Evolutionary conservation across 2,113 vertebrate species (phyloP), one percentile per base, ranked within the genome.

Genomic region (Lophochroa leadbeateri): DNA sequence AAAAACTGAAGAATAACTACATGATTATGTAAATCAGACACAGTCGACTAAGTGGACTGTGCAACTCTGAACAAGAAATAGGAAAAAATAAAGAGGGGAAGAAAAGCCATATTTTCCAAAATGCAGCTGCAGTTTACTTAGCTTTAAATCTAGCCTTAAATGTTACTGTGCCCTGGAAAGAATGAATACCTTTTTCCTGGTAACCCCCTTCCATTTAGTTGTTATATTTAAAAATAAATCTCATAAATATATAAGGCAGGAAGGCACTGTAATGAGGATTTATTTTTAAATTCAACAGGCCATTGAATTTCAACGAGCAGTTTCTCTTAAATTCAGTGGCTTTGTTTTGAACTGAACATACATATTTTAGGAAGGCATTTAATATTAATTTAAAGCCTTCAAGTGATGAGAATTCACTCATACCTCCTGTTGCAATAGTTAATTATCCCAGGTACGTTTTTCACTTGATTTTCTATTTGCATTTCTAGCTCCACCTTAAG

Each of bases 21-120:
- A 85, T 95, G 87, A 96, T 91, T 95, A 94, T 95, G 92, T 92
- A 94, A 96, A 96, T 96, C 57, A 92, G 88, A 88, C 79, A 82
- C 50, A 87, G 69, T 91, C 3, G 1, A 49, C 72, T 91, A 92
- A 94, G 90, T 94, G 88, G 83, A 96, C 86, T 93, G 74, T 79
- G 67, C 46, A 93, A 75, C 60, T 91, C 84, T 85, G 89, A 95
- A 86, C 82, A 90, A 93, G 69, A 86, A 93, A 93, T 28, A 60
- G 71, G 39, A 84, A 93, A 94, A 94, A 92, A 92, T 28, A 87
- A 88, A 84, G 1, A 0, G 7, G 17, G 13, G 11, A 4, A 1
- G 10, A 21, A 10, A 33, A 65, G 10, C 16, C 33, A 4, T 88
- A 39, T 90, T 94, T 94, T 88, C 82, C 76, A 90, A 93, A 93